phyloP scores from a whole-genome alignment of 2,888 invertebrate species.

The Dolichopus griseipennis region DNA sequence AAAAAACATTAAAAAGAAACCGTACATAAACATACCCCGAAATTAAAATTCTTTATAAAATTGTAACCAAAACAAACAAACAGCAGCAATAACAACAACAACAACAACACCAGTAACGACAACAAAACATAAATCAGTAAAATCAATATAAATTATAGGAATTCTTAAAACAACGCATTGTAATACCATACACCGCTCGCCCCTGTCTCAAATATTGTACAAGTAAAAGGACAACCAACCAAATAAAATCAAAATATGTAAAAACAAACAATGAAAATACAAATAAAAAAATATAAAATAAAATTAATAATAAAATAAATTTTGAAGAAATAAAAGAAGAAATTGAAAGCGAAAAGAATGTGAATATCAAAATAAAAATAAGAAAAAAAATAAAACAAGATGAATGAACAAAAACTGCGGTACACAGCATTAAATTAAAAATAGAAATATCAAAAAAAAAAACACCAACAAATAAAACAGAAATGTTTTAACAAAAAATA shows the following conservation, averaged over 20 bases:
- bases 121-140: background rate
- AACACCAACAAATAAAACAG: too few species aligned
- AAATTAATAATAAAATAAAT: constrained; percentile 4
- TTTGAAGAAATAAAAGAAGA: background rate
- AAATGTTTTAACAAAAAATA: background rate
- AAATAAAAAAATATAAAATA: background rate
- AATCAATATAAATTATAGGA: background rate
- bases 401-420: background rate
- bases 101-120: background rate
- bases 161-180: too few species aligned
- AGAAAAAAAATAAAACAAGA: background rate
- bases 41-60: too few species aligned
- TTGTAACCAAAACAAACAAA: too few species aligned
- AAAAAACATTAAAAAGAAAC: background rate
- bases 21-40: too few species aligned
- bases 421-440: background rate
- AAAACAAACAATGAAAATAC: background rate
- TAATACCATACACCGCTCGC: too few species aligned
- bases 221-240: too few species aligned
- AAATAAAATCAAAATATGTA: too few species aligned
- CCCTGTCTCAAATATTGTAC: too few species aligned
- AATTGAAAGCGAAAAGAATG: background rate
- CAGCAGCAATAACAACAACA: too few species aligned
- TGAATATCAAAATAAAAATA: background rate
- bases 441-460: too few species aligned